A percentile compares a stretch with the other conserved stretches of the same genome.
These are phyloP conservation scores for Sphaerophoria taeniata DNA, from an alignment of 2,888 invertebrate species.

Conservation along the genomic window DNA sequence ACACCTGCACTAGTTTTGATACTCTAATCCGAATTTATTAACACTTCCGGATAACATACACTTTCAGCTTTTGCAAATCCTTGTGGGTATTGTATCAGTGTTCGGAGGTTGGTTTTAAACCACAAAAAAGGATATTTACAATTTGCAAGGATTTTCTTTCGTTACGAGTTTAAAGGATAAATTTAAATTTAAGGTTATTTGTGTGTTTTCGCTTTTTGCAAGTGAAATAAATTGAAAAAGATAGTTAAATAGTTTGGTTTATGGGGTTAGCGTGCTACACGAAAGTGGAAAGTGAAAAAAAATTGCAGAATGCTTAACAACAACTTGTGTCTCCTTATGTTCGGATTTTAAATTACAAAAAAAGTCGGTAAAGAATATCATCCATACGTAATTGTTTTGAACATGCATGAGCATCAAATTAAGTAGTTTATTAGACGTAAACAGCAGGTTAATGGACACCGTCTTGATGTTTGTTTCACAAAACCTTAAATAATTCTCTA, in stretches of 20 bases:
- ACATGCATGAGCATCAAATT: no score
- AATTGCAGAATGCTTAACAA: neutral
- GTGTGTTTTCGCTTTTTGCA: constrained; percentile 15
- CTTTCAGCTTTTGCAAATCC: constrained; percentile 11
- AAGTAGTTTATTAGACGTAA: no score
- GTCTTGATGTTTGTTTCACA: no score
- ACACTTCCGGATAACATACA: constrained; percentile 63
- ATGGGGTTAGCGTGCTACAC: constrained; percentile 56
- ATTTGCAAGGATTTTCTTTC: neutral
- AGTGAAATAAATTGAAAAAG: constrained; percentile 58
- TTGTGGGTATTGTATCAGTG: neutral
- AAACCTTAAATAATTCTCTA: no score
- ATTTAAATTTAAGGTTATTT: constrained; percentile 17
- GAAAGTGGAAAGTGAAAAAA: constrained; percentile 28
- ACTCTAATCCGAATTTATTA: constrained; percentile 70
- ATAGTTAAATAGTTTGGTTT: constrained; percentile 46
- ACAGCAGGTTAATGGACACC: no score
- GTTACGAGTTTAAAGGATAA: constrained; percentile 11
- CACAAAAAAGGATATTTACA: neutral
- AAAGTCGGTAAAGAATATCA: neutral
- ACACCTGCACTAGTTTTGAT: constrained; percentile 42
- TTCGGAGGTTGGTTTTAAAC: neutral
- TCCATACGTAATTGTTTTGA: no score
- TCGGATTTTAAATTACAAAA: constrained; percentile 1
- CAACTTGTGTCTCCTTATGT: no score